Base-by-base conservation (phyloP, 2,797 vertebrate genomes). In the Salmo trutta region DNA sequence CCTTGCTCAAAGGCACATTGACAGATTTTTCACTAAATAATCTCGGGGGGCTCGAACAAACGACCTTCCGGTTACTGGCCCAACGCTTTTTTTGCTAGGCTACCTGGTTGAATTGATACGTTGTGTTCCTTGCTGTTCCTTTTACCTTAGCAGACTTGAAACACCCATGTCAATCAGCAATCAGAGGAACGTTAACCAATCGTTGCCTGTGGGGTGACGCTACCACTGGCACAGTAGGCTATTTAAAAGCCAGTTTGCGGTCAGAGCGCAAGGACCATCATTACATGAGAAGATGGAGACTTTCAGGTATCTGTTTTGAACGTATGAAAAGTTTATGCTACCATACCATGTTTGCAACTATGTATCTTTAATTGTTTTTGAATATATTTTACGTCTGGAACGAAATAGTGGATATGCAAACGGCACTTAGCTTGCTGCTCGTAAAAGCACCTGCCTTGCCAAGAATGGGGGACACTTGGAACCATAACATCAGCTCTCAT, bases 391-490 rank as follows among this genome's bases (percentile, higher is more conserved):
- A 8, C 12, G 53, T 68, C 0, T 17, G 65, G 67, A 56, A 74
- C 72, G 82, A 76, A 72, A 29, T 8, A 59, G 73, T 82, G 88
- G 89, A 83, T 71, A 88, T 89, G 84, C 79, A 64, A 78, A 71
- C 73, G 6, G 74, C 64, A 27, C 76, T 68, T 10, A 83, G 70
- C 12, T 73, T 74, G 77, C 70, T 70, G 76, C 65, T 81, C 24
- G 21, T 78, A 29, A 81, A 47, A 16, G 78, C 78, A 56, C 70
- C 78, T 3, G 24, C 75, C 3, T 64, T 76, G 0, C 65, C 47
- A 54, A 78, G 69, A 54, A 93, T 93, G 93, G 83, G 78, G 52
- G 90, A 93, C 6, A 66, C 21, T 70, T 64, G 79, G 77, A 90
- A 76, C 82, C 62, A 74, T 66, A 93, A 83, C 82, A 16, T 15